phyloP scores from a whole-genome alignment of 2,797 vertebrate species.

The Takifugu ocellatus region DNA sequence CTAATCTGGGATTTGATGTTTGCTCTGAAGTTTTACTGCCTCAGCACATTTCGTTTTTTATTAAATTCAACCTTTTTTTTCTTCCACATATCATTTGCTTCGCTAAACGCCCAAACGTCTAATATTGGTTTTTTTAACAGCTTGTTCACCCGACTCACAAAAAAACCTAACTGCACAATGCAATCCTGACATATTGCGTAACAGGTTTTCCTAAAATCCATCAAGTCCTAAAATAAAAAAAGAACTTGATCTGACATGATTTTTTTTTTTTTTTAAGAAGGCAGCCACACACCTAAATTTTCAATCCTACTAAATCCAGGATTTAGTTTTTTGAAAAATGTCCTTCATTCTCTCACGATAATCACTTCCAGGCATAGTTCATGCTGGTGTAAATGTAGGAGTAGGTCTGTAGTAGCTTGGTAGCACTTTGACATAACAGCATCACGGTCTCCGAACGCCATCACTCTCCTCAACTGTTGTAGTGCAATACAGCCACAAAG shows the following conservation, averaged over 20 bases:
- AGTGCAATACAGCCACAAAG: conserved; percentile 50
- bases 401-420: conserved; percentile 1
- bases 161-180: not conserved
- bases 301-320: not conserved
- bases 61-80: not conserved
- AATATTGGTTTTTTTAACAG: not conserved
- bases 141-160: not conserved
- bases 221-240: too few species aligned
- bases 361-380: not conserved
- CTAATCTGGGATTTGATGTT: not conserved
- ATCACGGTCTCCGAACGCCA: conserved; percentile 2
- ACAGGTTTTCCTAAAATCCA: too few species aligned
- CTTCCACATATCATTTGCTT: conserved; percentile 3
- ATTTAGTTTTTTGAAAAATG: not conserved
- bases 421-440: conserved; percentile 43
- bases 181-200: not conserved
- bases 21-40: not conserved
- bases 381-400: conserved; percentile 3
- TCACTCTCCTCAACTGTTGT: conserved; percentile 21
- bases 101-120: not conserved
- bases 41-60: not conserved
- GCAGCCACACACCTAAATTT: not conserved
- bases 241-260: not conserved
- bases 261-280: not conserved
- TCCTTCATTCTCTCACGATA: not conserved